Conservation (phyloP, 2,113 vertebrate genomes). For the Hirundichthys speculiger region DNA sequence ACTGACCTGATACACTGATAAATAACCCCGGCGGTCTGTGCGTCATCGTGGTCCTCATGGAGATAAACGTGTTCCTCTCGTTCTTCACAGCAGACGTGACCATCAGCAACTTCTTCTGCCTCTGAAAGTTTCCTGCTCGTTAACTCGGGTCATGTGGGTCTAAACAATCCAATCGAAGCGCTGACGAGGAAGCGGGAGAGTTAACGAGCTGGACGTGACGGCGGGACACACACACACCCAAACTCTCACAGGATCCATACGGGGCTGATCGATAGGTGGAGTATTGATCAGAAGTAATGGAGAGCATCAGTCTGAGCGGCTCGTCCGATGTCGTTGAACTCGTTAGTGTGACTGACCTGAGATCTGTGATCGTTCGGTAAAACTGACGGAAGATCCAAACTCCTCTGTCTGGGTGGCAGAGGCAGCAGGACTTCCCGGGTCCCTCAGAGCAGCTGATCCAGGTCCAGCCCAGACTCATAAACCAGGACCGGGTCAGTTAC, state of each 20-base stretch:
- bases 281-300: constrained; percentile 58
- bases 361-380: not conserved
- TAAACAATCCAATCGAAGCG: constrained; percentile 28
- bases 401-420: no score
- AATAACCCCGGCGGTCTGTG: no score
- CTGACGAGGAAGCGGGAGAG: constrained; percentile 30
- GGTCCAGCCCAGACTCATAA: no score
- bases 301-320: constrained; percentile 53
- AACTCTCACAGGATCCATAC: constrained; percentile 35
- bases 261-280: constrained; percentile 30
- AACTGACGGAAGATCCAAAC: not conserved
- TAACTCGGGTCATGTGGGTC: constrained; percentile 29
- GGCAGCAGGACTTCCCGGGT: no score
- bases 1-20: no score
- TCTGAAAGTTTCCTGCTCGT: constrained; percentile 21
- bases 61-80: no score
- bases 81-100: no score
- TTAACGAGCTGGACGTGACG: constrained; percentile 45
- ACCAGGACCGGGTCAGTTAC: no score
- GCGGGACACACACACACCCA: constrained; percentile 8
- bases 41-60: no score
- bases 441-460: no score
- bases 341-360: not conserved
- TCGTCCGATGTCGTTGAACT: not conserved
- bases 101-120: constrained; percentile 6